Evolutionary conservation across 2,888 invertebrate genomes (phyloP).

Genomic region (Melipona beecheii): DNA sequence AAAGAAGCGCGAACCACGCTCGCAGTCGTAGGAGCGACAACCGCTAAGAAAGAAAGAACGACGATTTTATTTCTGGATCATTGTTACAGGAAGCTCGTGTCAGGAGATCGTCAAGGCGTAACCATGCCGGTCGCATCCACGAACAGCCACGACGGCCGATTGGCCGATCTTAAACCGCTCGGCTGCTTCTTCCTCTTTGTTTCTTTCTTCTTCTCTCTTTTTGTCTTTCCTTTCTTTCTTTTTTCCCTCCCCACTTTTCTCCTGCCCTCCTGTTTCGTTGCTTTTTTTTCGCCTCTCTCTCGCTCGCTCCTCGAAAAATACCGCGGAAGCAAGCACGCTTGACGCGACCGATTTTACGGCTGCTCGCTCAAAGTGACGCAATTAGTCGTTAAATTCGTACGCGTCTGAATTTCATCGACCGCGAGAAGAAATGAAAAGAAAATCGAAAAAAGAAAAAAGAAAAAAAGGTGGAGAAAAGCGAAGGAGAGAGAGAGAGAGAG

Average conservation of each 20-base stretch:
- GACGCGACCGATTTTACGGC: constrained; percentile 54
- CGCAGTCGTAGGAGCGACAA: neutral
- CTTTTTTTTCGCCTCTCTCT: neutral
- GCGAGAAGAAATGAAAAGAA: neutral
- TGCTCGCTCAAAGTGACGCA: constrained; percentile 66
- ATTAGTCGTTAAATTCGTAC: constrained; percentile 73
- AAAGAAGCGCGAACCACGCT: neutral
- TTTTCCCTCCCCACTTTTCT: neutral
- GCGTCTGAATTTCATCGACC: constrained; percentile 49
- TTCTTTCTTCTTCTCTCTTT: constrained; percentile 12
- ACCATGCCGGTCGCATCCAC: constrained; percentile 64
- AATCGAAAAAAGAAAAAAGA: neutral
- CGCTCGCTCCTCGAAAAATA: constrained; percentile 23
- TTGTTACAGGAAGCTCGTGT: constrained; percentile 71
- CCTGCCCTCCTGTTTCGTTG: constrained; percentile 1
- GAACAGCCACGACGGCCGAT: constrained; percentile 42
- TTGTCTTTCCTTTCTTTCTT: neutral
- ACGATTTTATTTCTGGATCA: constrained; percentile 48
- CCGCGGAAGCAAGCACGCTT: constrained; percentile 47
- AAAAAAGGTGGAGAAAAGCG: neutral
- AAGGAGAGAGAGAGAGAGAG: neutral
- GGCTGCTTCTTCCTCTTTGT: constrained; percentile 10
- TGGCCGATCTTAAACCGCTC: constrained; percentile 35
- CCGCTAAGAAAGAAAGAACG: constrained; percentile 21
- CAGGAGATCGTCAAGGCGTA: constrained; percentile 74